Conservation (phyloP, 2,113 vertebrate genomes). For the Microtus richardsoni region DNA sequence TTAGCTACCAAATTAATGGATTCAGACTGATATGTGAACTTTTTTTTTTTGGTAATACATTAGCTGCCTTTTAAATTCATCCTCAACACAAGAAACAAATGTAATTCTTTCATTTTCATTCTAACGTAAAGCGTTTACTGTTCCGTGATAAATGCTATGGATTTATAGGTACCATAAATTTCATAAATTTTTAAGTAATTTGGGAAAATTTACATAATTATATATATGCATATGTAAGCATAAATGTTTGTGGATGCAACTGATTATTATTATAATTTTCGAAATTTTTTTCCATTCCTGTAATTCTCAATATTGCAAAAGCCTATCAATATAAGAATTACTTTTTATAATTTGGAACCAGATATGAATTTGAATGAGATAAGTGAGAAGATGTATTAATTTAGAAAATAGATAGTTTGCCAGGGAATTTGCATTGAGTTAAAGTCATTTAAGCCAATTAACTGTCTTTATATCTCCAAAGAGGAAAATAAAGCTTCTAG, state of each 20-base stretch:
- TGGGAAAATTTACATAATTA: background rate
- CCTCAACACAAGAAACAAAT: background rate
- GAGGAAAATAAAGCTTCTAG: background rate
- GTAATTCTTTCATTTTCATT: background rate
- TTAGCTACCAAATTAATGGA: background rate
- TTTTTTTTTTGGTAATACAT: background rate
- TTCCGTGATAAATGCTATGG: background rate
- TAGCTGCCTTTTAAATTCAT: background rate
- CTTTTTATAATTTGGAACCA: background rate
- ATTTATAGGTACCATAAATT: background rate
- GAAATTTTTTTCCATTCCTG: background rate
- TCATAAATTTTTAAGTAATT: background rate
- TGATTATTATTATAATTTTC: background rate
- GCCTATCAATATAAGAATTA: background rate
- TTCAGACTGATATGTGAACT: slow-evolving; percentile 14
- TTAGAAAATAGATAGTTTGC: background rate
- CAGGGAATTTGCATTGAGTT: background rate
- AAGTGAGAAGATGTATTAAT: slow-evolving; percentile 17
- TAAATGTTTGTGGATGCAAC: background rate
- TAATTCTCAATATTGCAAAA: background rate
- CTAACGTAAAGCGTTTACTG: background rate
- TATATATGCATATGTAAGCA: background rate
- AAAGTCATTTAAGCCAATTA: background rate
- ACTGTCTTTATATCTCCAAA: background rate
- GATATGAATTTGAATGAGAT: background rate